Base-by-base conservation (phyloP, 2,888 invertebrate species). In the Seladonia tumulorum region DNA sequence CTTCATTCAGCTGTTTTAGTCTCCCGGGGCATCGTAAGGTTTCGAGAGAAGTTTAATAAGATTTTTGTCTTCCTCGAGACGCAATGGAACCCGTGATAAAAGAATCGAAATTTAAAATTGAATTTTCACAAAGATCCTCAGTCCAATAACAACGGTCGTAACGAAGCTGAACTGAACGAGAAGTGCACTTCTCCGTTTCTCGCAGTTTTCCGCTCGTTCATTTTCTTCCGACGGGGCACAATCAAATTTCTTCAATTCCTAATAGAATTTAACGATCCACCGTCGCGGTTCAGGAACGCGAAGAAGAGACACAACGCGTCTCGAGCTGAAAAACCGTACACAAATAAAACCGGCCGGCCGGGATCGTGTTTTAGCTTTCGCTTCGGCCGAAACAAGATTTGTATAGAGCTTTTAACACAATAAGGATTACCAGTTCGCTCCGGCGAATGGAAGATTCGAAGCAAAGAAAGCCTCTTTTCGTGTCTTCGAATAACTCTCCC, bases 301-400 rank as follows among this genome's bases (percentile, higher is more conserved):
- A 77, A 29, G 63, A 45, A 66, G 18, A 42, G 18, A 18, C 70
- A 18, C 70, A 18, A n/a, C 42, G 39, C 22, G 22, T 53, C 29
- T 35, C 74, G 18, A 42, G 53, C 42, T 29, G 68, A 75, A 45
- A 53, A 49, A 63, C 25, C 47, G 60, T 70, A 7, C 2, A 35
- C 35, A 71, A 70, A 74, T 35, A 77, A 73, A 0, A 3, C 2
- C 35, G 35, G 35, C 35, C 35, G 35, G 12, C 22, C 14, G 63
- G 5, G 18, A 45, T 68, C 22, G 10, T 49, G 10, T 49, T 75
- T 71, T 22, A 70, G 18, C 53, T 39, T 45, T 76, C 79, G 72
- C 68, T 16, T 7, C 25, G 47, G n/a, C 39, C 5, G 79, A 83
- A 76, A 80, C 73, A 5, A 74, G 85, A 79, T 85, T 85, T 81